Percentiles rank a stretch among this genome's conserved stretches.
These are phyloP conservation scores for Serrognathus titanus DNA, from an alignment of 2,888 invertebrate genomes.

Conservation along the genomic window DNA sequence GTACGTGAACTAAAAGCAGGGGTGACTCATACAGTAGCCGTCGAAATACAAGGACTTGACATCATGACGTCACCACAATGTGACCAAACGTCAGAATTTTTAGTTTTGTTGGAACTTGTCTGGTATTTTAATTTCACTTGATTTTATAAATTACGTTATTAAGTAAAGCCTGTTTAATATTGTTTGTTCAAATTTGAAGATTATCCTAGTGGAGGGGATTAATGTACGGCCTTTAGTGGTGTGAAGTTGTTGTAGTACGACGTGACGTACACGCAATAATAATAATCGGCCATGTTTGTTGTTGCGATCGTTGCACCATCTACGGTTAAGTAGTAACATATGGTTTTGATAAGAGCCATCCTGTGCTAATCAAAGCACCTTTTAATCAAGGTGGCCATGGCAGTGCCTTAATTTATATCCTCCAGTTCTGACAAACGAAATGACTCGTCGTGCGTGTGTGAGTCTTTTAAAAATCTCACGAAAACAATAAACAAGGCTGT, in stretches of 20 bases:
- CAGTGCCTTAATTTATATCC: constrained; percentile 49
- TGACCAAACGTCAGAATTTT: too few relatives aligned
- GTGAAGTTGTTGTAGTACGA: constrained; percentile 4
- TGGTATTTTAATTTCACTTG: too few relatives aligned
- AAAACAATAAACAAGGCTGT: constrained; percentile 45
- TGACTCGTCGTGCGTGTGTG: constrained; percentile 31
- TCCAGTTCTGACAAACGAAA: constrained; percentile 37
- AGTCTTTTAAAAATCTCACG: constrained; percentile 31
- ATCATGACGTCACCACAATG: constrained; percentile 6
- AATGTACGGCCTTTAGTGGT: constrained; percentile 15
- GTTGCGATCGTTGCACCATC: neutral
- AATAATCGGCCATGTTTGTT: constrained; percentile 2
- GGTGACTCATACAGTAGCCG: constrained; percentile 22
- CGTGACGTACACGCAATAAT: neutral
- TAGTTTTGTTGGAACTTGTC: too few relatives aligned
- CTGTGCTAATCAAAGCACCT: constrained; percentile 40
- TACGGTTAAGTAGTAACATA: neutral
- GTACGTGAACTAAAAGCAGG: constrained; percentile 6
- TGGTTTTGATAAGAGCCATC: constrained; percentile 7
- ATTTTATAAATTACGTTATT: too few relatives aligned
- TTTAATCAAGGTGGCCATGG: constrained; percentile 47
- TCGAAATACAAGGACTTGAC: constrained; percentile 4
- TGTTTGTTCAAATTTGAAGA: too few relatives aligned
- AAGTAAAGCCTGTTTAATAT: too few relatives aligned
- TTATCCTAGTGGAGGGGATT: neutral